These are phyloP conservation scores for Drosophila setifemur DNA, from an alignment of 1,140 invertebrate genomes.

Conservation along the genomic window DNA sequence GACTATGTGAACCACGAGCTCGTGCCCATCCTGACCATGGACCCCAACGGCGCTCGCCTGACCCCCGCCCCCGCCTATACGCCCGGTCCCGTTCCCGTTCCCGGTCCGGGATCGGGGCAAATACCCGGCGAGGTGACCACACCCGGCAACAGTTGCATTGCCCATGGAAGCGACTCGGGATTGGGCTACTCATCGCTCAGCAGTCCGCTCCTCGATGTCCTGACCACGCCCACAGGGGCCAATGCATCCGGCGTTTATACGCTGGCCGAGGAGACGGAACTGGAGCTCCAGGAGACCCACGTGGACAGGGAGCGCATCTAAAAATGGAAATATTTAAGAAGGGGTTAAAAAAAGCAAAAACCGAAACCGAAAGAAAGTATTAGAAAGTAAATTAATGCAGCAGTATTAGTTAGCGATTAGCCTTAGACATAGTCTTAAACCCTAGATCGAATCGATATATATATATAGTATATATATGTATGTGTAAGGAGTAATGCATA, in stretches of 20 bases:
- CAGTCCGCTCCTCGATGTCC: slow-evolving; percentile 63
- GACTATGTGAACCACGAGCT: slow-evolving; percentile 81
- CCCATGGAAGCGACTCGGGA: slow-evolving; percentile 23
- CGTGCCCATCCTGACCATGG: slow-evolving; percentile 81
- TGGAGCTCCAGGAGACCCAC: slow-evolving; percentile 83
- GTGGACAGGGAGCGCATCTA: slow-evolving; percentile 78
- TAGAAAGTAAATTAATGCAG: background rate
- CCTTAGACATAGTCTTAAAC: slow-evolving; percentile 40
- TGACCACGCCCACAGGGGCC: slow-evolving; percentile 55
- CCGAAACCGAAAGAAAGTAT: background rate
- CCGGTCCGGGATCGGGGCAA: background rate
- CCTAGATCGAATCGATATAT: slow-evolving; percentile 28
- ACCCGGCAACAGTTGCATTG: slow-evolving; percentile 37
- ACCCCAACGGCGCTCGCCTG: slow-evolving; percentile 65
- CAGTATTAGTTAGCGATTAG: slow-evolving; percentile 28
- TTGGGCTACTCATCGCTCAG: slow-evolving; percentile 44
- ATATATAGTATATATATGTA: slow-evolving; percentile 23
- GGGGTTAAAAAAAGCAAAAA: too few species aligned
- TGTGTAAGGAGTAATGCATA: slow-evolving; percentile 2
- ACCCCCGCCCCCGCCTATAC: slow-evolving; percentile 40
- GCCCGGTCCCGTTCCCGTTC: slow-evolving; percentile 7
- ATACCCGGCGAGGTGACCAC: slow-evolving; percentile 8
- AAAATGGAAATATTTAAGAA: too few species aligned
- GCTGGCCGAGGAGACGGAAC: slow-evolving; percentile 86
- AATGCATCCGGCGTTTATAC: slow-evolving; percentile 84